These are phyloP conservation scores for Iphiclides podalirius DNA, from an alignment of 2,888 invertebrate genomes.

Conservation along the genomic window DNA sequence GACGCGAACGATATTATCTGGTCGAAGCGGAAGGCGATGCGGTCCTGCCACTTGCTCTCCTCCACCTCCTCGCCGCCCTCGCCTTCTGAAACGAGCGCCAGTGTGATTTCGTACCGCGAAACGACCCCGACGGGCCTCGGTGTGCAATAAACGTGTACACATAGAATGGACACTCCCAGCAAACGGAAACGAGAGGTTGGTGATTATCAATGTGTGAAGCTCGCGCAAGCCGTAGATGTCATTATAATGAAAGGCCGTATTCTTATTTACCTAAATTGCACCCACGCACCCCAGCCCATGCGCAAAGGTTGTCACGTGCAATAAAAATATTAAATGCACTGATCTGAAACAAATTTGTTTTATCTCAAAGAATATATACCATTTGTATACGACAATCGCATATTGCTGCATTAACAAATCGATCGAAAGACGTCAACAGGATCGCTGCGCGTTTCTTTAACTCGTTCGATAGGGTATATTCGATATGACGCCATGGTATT, in stretches of 20 bases:
- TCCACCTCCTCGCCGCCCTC: constrained; percentile 85
- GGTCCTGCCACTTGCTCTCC: constrained; percentile 95
- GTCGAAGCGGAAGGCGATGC: constrained; percentile 96
- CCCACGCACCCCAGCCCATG: constrained; percentile 20
- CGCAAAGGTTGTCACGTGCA: constrained; percentile 20
- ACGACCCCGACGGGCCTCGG: not conserved
- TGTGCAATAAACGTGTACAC: constrained; percentile 2
- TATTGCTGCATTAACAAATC: not conserved
- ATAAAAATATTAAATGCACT: constrained; percentile 24
- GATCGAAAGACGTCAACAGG: no score
- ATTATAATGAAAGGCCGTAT: constrained; percentile 20
- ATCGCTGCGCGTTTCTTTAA: no score
- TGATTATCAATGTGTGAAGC: constrained; percentile 18
- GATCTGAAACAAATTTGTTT: constrained; percentile 24
- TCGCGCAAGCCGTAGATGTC: constrained; percentile 20
- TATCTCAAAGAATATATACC: constrained; percentile 21
- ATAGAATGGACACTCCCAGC: constrained; percentile 24
- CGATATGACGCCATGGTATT: not conserved
- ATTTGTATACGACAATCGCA: not conserved
- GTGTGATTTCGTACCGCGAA: constrained; percentile 22
- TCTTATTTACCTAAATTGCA: constrained; percentile 23
- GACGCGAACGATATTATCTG: constrained; percentile 95
- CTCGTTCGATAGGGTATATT: no score
- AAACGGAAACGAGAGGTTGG: constrained; percentile 7
- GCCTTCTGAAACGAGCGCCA: constrained; percentile 63